Evolutionary conservation across 2,888 invertebrate species (phyloP).

Genomic region (Metallyticus violacea): DNA sequence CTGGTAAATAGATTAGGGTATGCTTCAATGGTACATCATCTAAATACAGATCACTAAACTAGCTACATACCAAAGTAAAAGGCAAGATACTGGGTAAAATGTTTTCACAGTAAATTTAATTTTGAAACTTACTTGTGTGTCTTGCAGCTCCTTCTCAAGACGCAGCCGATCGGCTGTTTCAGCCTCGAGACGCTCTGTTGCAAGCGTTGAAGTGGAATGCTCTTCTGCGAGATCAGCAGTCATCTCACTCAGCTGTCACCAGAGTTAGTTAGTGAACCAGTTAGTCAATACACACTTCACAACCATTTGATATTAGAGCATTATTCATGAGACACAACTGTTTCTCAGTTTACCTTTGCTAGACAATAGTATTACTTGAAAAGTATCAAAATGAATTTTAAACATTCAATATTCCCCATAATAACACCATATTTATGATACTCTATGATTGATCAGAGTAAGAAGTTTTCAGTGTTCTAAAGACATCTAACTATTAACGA

Average conservation of each 20-base stretch:
- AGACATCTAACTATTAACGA: no score
- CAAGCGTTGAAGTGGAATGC: constrained; percentile 83
- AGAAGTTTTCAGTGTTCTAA: no score
- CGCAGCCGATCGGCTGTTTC: constrained; percentile 84
- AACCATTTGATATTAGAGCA: not conserved
- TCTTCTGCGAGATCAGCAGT: constrained; percentile 91
- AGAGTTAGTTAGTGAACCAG: not conserved
- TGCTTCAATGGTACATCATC: not conserved
- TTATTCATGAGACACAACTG: not conserved
- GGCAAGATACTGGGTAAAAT: not conserved
- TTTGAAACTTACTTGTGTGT: constrained; percentile 56
- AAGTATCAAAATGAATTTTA: no score
- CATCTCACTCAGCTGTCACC: constrained; percentile 79
- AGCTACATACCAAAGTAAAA: not conserved
- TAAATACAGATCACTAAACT: not conserved
- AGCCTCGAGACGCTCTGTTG: constrained; percentile 85
- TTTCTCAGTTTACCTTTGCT: not conserved
- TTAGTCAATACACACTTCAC: not conserved
- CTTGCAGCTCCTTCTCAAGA: constrained; percentile 83
- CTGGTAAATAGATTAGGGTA: no score
- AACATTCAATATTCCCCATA: no score
- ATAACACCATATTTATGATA: no score
- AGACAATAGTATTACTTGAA: not conserved
- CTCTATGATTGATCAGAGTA: no score
- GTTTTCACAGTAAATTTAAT: constrained; percentile 24